Conservation (phyloP, 2,888 invertebrate genomes). For the Resseliella maxima region DNA sequence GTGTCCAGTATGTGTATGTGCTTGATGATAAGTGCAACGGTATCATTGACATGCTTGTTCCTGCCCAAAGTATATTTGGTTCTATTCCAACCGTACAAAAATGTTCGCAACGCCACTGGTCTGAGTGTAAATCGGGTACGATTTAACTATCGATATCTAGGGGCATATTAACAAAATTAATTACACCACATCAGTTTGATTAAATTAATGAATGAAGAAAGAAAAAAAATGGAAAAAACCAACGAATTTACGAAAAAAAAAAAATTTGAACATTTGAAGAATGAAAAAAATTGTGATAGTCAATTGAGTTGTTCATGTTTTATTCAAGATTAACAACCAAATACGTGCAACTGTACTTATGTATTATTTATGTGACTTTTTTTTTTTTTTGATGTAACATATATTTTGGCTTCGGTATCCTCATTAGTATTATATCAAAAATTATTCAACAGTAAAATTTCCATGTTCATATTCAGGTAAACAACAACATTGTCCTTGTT, state of each 20-base stretch:
- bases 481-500: neutral
- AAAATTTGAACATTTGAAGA: too few relatives aligned
- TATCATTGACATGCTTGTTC: conserved; percentile 79
- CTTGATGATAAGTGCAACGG: conserved; percentile 80
- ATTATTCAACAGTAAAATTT: neutral
- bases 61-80: conserved; percentile 83
- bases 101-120: conserved; percentile 71
- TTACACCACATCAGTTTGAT: neutral
- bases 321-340: neutral
- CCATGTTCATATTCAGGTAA: neutral
- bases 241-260: neutral
- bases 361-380: too few relatives aligned
- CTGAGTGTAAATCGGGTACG: conserved; percentile 41
- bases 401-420: too few relatives aligned
- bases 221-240: neutral
- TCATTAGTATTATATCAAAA: too few relatives aligned
- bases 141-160: neutral
- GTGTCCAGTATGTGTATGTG: conserved; percentile 82
- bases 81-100: conserved; percentile 82
- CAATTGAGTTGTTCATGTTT: neutral
- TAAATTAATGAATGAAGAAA: too few relatives aligned
- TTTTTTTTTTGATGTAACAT: too few relatives aligned
- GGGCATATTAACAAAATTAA: conserved; percentile 16
- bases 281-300: neutral
- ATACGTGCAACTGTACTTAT: neutral